Percentiles rank a stretch among this genome's conserved stretches.
These are phyloP conservation scores for Castor canadensis DNA, from an alignment of 2,113 vertebrate genomes.

Conservation along the genomic window DNA sequence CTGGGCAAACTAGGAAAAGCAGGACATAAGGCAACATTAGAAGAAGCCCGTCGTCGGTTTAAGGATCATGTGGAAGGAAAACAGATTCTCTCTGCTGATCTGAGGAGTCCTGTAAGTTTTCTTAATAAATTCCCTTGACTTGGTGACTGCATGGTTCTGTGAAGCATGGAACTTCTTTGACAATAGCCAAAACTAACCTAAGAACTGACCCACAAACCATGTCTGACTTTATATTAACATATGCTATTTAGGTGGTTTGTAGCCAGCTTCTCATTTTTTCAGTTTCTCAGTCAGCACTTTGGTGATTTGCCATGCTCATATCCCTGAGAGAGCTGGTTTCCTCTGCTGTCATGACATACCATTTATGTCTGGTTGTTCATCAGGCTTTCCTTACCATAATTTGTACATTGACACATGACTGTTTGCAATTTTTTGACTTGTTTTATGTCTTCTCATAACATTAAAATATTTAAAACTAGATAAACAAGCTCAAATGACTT, in stretches of 20 bases:
- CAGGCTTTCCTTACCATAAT: neutral
- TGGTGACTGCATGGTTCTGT: neutral
- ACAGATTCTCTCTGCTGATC: constrained; percentile 92
- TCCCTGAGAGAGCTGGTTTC: neutral
- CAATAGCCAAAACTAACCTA: neutral
- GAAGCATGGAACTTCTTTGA: neutral
- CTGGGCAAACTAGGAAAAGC: constrained; percentile 97
- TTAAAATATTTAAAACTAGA: constrained; percentile 13
- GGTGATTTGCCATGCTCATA: neutral
- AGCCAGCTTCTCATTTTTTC: neutral
- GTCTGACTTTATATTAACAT: neutral
- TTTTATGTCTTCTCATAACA: constrained; percentile 13
- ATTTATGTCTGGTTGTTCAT: neutral
- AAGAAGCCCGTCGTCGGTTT: constrained; percentile 96
- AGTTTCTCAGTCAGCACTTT: neutral
- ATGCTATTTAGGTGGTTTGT: neutral
- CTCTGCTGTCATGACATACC: neutral
- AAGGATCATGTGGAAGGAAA: constrained; percentile 97
- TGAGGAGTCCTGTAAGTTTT: constrained; percentile 94
- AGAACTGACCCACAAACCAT: neutral
- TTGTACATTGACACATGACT: neutral
- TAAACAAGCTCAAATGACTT: neutral
- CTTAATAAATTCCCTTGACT: neutral
- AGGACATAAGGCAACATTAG: constrained; percentile 95
- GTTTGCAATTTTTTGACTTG: neutral